Evolutionary conservation across 1,140 invertebrate species (phyloP), one percentile per base, ranked within the genome.

Genomic region (Hermetia illucens): DNA sequence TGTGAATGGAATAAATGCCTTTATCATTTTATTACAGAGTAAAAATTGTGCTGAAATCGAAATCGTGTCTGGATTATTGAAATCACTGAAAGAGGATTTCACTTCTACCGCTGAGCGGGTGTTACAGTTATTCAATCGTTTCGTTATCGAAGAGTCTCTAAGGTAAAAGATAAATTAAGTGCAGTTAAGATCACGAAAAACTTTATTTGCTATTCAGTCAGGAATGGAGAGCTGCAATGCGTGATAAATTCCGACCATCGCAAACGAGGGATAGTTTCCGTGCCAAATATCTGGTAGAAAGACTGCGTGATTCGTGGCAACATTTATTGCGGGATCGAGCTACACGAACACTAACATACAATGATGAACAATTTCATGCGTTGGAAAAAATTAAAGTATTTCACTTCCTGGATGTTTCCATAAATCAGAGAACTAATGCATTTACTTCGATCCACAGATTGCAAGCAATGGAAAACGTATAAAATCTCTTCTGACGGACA

Each of bases 311-410:
- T 48, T 88, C 86, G 1, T 93, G 89, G 88, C 87, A 91, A 62
- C 84, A 90, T 69, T 67, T 92, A 33, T 69, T 90, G 19, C 68
- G 87, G 27, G 86, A 93, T 66, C 70, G 86, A 48, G 84, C 84
- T 16, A 86, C 85, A 8, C 68, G 82, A 43, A 77, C 73, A 41
- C 61, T 91, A 2, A 88, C 86, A 0, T 89, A 87, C 57, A 90
- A 92, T 55, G 88, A 93, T 63, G 88, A 92, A 62, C 87, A 92
- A 61, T 90, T 93, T 54, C 88, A 93, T 63, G 78, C 89, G 30
- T 63, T 93, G 34, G 88, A 92, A 68, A 74, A 87, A 53, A 74
- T 75, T 40, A 73, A 77, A 50, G 73, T 78, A 21, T 21, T 36
- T 36, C 12, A 38, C 12, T 2, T 20, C 4, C 8, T 3, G 9